Base-by-base conservation (phyloP, 1,140 invertebrate species). In the Pentalonia nigronervosa region DNA sequence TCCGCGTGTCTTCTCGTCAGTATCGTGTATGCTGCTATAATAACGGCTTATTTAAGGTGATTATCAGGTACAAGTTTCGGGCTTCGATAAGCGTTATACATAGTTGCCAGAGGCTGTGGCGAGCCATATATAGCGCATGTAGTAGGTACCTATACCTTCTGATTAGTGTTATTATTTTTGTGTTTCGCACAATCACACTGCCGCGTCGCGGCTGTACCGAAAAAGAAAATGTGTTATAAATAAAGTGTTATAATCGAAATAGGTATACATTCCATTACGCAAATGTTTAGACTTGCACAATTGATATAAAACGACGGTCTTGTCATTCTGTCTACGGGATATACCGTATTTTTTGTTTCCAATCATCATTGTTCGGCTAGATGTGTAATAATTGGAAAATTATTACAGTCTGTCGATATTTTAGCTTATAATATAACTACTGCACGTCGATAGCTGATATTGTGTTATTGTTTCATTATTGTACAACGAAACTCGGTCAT, bases 401-500 rank as follows among this genome's bases (percentile, higher is more conserved):
- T 67, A 30, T 34, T 81, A 81, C 76, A 81, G 34, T 81, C 34
- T 84, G 36, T 36, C 36, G 36, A 84, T 84, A 84, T 84, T 36
- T 36, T 21, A 36, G 36, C 60, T 67, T 20, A 11, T 84, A 84
- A 41, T 30, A 67, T 25, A 34, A 81, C n/a, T 81, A 34, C 76
- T 34, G 34, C n/a, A 83, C 34, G 76, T 83, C 76, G n/a, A 83
- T 83, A 36, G 34, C 8, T 11, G 25, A 47, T 87, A 87, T 87
- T 87, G 47, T 36, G 47, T 48, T 84, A 84, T 84, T 45, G 83
- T 88, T 53, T 89, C 14, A 14, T 89, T 34, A 53, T 89, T 36
- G 87, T 89, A 86, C 34, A 0, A 25, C 50, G n/a, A 53, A 56
- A 89, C 87, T 89, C 87, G 87, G 87, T 56, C 87, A 36, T 89